Conservation (phyloP, 2,888 invertebrate species). For the Oxyscelio sp. region DNA sequence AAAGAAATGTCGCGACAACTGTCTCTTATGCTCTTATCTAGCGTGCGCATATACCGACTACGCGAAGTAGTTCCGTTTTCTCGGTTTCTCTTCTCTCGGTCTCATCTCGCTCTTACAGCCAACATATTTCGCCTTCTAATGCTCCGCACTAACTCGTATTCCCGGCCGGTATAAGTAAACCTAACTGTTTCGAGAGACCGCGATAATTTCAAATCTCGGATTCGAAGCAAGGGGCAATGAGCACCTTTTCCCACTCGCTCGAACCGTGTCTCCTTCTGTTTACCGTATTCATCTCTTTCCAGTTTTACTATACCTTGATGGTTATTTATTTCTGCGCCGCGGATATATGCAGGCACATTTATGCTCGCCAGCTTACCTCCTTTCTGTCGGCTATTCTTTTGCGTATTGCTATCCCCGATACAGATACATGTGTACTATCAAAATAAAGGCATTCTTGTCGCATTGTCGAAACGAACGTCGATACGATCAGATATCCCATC, state of each 20-base stretch:
- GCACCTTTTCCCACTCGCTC: slow-evolving; percentile 72
- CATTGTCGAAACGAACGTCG: slow-evolving; percentile 61
- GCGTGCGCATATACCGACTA: slow-evolving; percentile 83
- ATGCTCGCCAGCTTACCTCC: slow-evolving; percentile 58
- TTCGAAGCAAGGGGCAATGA: slow-evolving; percentile 79
- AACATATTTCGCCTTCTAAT: slow-evolving; percentile 49
- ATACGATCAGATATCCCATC: slow-evolving; percentile 36
- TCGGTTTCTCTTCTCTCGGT: slow-evolving; percentile 76
- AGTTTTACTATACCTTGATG: slow-evolving; percentile 65
- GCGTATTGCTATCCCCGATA: slow-evolving; percentile 67
- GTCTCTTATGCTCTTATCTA: slow-evolving; percentile 82
- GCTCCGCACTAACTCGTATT: slow-evolving; percentile 49
- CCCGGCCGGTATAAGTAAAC: slow-evolving; percentile 81
- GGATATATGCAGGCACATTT: slow-evolving; percentile 62
- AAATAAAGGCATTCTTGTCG: slow-evolving; percentile 65
- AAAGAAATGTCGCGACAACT: slow-evolving; percentile 69
- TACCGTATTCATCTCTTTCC: slow-evolving; percentile 67
- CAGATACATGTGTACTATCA: slow-evolving; percentile 61
- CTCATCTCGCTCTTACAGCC: slow-evolving; percentile 44
- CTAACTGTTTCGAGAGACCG: slow-evolving; percentile 84
- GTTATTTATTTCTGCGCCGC: slow-evolving; percentile 65
- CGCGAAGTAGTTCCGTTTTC: slow-evolving; percentile 85
- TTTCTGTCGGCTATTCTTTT: slow-evolving; percentile 72
- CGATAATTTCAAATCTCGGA: slow-evolving; percentile 84
- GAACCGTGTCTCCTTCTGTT: slow-evolving; percentile 67